phyloP scores from a whole-genome alignment of 2,113 vertebrate species.

The Silurus meridionalis region DNA sequence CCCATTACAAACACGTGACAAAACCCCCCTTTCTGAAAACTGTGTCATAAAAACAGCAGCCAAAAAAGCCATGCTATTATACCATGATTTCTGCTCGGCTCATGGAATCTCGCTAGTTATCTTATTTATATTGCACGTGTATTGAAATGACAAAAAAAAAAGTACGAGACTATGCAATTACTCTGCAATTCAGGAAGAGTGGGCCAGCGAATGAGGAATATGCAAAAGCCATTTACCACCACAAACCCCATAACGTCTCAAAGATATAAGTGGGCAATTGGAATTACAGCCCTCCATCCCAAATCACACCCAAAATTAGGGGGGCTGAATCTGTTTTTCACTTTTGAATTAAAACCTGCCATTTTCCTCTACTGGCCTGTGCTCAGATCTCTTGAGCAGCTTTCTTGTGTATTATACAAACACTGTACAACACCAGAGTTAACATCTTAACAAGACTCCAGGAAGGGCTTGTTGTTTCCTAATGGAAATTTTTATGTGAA shows the following conservation, averaged over 20 bases:
- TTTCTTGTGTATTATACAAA: constrained; percentile 9
- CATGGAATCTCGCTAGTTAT: constrained; percentile 63
- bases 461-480: not conserved
- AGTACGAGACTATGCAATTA: constrained; percentile 70
- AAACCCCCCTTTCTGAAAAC: constrained; percentile 69
- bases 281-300: constrained; percentile 61
- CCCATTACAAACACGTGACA: constrained; percentile 71
- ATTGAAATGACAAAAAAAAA: constrained; percentile 67
- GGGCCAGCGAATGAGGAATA: constrained; percentile 52
- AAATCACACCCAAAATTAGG: constrained; percentile 50
- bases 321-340: constrained; percentile 46
- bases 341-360: constrained; percentile 47
- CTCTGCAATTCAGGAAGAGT: constrained; percentile 62
- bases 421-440: constrained; percentile 15
- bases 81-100: constrained; percentile 55
- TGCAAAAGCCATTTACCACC: constrained; percentile 57
- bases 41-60: constrained; percentile 68
- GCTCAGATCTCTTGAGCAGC: constrained; percentile 3
- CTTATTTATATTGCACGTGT: constrained; percentile 75
- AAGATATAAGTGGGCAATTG: constrained; percentile 52
- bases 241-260: constrained; percentile 60
- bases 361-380: constrained; percentile 4
- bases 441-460: constrained; percentile 9
- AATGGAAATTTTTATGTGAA: not conserved
- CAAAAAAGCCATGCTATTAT: constrained; percentile 71